Base-by-base conservation (phyloP, 1,140 invertebrate genomes). In the Gonatopus flavifemur region DNA sequence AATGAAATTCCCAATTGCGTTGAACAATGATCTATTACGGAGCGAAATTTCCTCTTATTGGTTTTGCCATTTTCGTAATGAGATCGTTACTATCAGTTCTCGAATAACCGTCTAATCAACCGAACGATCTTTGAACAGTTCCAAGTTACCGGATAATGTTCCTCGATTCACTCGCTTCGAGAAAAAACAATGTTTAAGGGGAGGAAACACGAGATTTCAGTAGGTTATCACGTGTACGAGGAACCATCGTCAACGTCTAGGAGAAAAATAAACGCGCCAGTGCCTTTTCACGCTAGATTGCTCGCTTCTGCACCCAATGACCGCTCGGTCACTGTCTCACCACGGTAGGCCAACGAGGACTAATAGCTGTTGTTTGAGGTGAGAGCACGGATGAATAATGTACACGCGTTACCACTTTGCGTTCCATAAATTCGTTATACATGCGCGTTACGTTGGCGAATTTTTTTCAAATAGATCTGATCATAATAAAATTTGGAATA, bases 291-390 rank as follows among this genome's bases (percentile, higher is more conserved):
- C 43, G 42, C 21, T 31, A 47, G 47, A 38, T 43, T 24, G 33
- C 52, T 49, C 46, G 52, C 43, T 53, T 53, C 47, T 53, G 47
- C 38, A 43, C 38, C 49, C 49, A 53, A 53, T 53, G 46, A 47
- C 32, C 33, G 49, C 32, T 42, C 47, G 37, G 32, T 35, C 24
- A n/a, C n/a, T n/a, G n/a, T n/a, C n/a, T n/a, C n/a, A n/a, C 31
- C 12, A 22, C 33, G 38, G 49, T 49, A 49, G 51, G 20, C 19
- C 25, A n/a, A n/a, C n/a, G n/a, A n/a, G 19, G 21, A 18, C 35
- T 43, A 49, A 49, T 49, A 53, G 39, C 39, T 47, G 49, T 53
- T 53, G 47, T 53, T 53, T 49, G 46, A 49, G 20, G 20, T 32
- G 32, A 16, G 19, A 44, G 47, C 12, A 32, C 49, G 25, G n/a